Base-by-base conservation (phyloP, 2,888 invertebrate genomes). In the Bembecia ichneumoniformis region DNA sequence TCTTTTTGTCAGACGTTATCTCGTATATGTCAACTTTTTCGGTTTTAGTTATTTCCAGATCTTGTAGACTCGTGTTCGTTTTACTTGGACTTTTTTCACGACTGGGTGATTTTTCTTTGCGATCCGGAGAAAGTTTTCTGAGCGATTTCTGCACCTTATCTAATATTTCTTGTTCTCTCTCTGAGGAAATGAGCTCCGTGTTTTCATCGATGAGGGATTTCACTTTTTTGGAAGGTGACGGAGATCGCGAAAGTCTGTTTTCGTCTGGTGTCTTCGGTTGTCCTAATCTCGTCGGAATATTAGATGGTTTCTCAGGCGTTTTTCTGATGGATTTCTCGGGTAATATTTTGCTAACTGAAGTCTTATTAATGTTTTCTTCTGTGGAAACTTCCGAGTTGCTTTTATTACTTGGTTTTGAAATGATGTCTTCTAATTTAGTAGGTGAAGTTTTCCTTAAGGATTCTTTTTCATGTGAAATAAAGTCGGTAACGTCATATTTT, bases 81-180 rank as follows among this genome's bases (percentile, higher is more conserved):
- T 78, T 80, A 10, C 55, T 58, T 14, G 74, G 74, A 54, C 70
- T 78, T 46, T 56, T 71, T 46, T 76, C 77, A 15, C 73, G 68
- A 52, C 65, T 74, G 0, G 75, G 74, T 35, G 76, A 74, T 49
- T 63, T 73, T 48, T 70, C 65, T 49, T 65, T 77, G 10, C 79
- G 74, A 20, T 75, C 73, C 0, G 84, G 83, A n/a, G 86, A 87
- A 13, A 82, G 57, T 56, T 77, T 83, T 57, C 80, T 66, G 3
- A 81, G 60, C 13, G 82, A 82, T 47, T 77, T 77, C 59, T 84
- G 77, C 3, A 83, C 82, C 59, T 67, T 74, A 46, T 82, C 74
- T 13, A 82, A 55, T 55, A 82, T 70, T 63, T 82, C 79, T 58
- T 77, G 74, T 60, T 83, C 80, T 59, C 74, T 71, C 60, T 87